Evolutionary conservation across 2,113 vertebrate species (phyloP), one percentile per base, ranked within the genome.

Genomic region (Tetrao urogallus): DNA sequence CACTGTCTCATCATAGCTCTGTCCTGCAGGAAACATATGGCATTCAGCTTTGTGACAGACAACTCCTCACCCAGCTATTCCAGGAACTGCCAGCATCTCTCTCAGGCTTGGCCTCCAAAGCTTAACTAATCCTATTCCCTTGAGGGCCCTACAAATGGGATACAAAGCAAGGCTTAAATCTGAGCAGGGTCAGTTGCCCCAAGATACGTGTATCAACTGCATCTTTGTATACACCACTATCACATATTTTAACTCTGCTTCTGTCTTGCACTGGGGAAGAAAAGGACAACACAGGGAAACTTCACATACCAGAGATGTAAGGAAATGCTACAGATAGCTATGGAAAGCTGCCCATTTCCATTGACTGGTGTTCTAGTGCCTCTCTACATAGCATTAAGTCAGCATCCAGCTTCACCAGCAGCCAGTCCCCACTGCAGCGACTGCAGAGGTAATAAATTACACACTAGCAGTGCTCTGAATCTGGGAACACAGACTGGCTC

Each of bases 1-100:
- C 97, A 99, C 99, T 10, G 99, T 99, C 96, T 99, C 99, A 67
- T 99, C 99, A 1, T 99, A 99, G 95, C 98, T 99, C 97, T 99
- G 99, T 80, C 99, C 99, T 99, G 95, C 70, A 86, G 93, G 45
- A 85, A 96, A 94, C 64, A 92, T 1, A 91, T 89, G 40, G 92
- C 40, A 96, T 47, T 52, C 63, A 92, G 43, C 20, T 77, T 48
- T 70, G 43, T 15, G 48, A 88, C 10, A 64, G 17, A 30, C 13
- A 66, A 17, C 10, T 86, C 42, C 63, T 27, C 43, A 57, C 16
- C 25, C 67, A 77, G 47, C 50, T 89, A 24, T n/a, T 86, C 30
- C 85, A 82, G 88, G 73, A 93, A 15, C 73, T 93, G 76, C 72
- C 40, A 81, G 42, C 71, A 73, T 56, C 65, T 71, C 25, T 38